A percentile compares a stretch with the other conserved stretches of the same genome.
These are phyloP conservation scores for Leptopilina boulardi DNA, from an alignment of 1,140 invertebrate species.

Conservation along the genomic window DNA sequence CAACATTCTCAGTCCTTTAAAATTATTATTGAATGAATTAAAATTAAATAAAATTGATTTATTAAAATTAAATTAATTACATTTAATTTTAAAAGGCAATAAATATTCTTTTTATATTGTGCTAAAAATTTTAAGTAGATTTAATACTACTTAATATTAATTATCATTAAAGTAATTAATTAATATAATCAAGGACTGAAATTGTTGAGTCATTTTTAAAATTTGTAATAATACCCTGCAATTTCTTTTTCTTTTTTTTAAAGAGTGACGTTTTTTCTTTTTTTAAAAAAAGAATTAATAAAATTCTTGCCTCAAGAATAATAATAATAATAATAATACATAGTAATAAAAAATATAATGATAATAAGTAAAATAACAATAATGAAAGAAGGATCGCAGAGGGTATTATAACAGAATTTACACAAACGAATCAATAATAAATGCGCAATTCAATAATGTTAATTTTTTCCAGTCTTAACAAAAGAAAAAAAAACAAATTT, in stretches of 20 bases:
- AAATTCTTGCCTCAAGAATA: conserved; percentile 7
- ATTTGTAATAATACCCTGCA: conserved; percentile 23
- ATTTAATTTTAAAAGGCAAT: too few relatives aligned
- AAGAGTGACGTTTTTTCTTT: conserved; percentile 11
- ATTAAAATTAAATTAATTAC: too few relatives aligned
- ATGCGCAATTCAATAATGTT: conserved; percentile 39
- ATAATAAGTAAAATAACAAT: neutral
- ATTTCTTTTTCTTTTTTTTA: neutral
- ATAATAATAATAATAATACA: neutral
- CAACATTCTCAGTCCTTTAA: neutral
- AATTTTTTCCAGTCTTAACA: conserved; percentile 55
- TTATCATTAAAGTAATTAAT: neutral
- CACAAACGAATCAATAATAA: conserved; percentile 46
- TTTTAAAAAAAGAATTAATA: too few relatives aligned
- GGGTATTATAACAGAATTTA: conserved; percentile 57
- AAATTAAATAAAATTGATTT: too few relatives aligned
- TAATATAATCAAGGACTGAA: neutral
- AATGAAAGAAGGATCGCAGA: conserved; percentile 32
- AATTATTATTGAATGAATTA: too few relatives aligned
- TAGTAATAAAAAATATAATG: neutral
- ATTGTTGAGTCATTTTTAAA: neutral
- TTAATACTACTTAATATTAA: neutral
- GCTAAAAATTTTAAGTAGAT: neutral
- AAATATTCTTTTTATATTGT: too few relatives aligned
- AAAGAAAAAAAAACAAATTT: too few relatives aligned